Conservation (phyloP, 2,113 vertebrate genomes). For the Elgaria multicarinata region DNA sequence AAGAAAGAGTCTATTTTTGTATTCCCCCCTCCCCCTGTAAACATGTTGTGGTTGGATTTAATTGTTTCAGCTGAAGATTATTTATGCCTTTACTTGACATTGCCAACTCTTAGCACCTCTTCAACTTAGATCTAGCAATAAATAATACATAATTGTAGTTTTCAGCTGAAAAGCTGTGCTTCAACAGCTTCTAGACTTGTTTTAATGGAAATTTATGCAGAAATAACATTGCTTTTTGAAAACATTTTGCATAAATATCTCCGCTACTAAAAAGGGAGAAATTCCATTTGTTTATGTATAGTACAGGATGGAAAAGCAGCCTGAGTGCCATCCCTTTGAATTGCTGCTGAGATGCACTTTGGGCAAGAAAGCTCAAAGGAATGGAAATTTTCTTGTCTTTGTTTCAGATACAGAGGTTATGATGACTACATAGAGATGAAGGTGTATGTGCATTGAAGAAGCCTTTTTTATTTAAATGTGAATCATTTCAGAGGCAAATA, state of each 20-base stretch:
- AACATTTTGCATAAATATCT: constrained; percentile 33
- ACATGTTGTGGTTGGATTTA: constrained; percentile 38
- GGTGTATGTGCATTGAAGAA: constrained; percentile 46
- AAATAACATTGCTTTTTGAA: background rate
- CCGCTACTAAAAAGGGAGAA: background rate
- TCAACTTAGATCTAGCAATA: constrained; percentile 33
- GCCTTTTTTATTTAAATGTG: constrained; percentile 62
- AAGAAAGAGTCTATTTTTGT: background rate
- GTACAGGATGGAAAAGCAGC: background rate
- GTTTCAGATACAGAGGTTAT: constrained; percentile 59
- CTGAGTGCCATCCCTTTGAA: background rate
- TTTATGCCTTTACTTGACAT: constrained; percentile 43
- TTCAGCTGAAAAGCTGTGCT: constrained; percentile 1
- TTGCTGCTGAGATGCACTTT: rapidly evolving
- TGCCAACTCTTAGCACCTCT: constrained; percentile 32
- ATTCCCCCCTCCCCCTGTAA: background rate
- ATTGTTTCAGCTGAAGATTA: constrained; percentile 48
- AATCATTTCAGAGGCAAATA: constrained; percentile 63
- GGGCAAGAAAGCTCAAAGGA: constrained; percentile 52
- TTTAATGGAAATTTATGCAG: background rate
- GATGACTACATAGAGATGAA: constrained; percentile 56
- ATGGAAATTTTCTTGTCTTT: constrained; percentile 67
- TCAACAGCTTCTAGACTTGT: background rate
- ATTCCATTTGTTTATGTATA: background rate
- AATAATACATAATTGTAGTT: constrained; percentile 18